Base-by-base conservation (phyloP, 2,888 invertebrate species). In the Thalpophila matura region DNA sequence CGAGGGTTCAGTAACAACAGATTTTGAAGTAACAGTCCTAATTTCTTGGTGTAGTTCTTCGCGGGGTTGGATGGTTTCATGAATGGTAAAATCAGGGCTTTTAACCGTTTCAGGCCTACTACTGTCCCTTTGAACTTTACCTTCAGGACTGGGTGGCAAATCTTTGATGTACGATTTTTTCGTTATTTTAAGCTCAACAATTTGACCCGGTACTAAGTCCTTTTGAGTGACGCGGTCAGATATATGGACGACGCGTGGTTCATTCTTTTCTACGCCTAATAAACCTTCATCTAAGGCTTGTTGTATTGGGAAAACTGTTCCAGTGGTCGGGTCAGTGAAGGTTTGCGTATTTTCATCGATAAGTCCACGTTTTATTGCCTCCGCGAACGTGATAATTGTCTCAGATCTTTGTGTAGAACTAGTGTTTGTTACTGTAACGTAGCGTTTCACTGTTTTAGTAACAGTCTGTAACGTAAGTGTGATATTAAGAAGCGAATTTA, bases 381-480 rank as follows among this genome's bases (percentile, higher is more conserved):
- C 98, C 2, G 97, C 96, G 75, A 98, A 97, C 0, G 97, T 97
- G 47, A 98, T 95, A 53, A 96, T 93, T 29, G 96, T 95, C 72
- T 95, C 95, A 50, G 95, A 92, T 79, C 95, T 95, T 77, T 96
- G 95, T 12, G 95, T 92, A 24, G 94, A 87, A 46, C 96, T 96
- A 5, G 96, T 96, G 66, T 96, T 96, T 14, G 97, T 96, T 20
- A 98, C 96, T 0, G 97, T 97, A 2, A 98, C 97, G 85, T 98
- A 97, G 20, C 97, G 95, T 87, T 97, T 97, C 31, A 98, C 97
- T 47, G 98, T 97, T 88, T 97, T 97, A 4, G 98, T 98, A 27
- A 98, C 97, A 6, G 98, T 98, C 87, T 98, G 97, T 16, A 98
- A 97, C 2, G 98, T 98, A 35, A 99, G 96, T 9, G 98, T 98